Conservation (phyloP, 2,113 vertebrate genomes). For the Etheostoma cragini region DNA sequence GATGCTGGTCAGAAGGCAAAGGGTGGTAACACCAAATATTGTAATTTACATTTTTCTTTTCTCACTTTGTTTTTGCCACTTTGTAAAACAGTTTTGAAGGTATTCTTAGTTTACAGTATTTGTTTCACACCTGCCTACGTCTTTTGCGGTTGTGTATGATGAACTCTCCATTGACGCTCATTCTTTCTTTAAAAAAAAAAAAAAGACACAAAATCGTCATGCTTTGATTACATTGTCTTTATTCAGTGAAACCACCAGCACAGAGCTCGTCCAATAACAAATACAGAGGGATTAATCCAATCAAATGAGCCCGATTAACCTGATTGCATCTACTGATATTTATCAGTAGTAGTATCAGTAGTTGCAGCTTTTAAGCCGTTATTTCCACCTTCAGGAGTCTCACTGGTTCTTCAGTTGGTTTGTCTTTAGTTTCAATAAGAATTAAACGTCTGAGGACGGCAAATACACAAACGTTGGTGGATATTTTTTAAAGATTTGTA, state of each 20-base stretch:
- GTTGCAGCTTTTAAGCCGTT: background rate
- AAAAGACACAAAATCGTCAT: background rate
- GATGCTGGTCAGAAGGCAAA: no score
- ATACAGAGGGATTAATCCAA: constrained; percentile 35
- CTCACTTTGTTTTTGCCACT: no score
- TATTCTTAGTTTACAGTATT: no score
- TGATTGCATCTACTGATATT: background rate
- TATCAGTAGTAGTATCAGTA: no score
- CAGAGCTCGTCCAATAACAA: background rate
- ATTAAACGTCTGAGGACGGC: background rate
- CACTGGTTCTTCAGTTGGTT: constrained; percentile 47
- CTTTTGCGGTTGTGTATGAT: no score
- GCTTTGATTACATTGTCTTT: constrained; percentile 70
- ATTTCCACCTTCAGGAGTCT: constrained; percentile 48
- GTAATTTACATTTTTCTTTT: no score
- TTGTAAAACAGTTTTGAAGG: no score
- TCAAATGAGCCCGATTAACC: constrained; percentile 11
- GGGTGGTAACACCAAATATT: no score
- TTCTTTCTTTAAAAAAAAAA: background rate
- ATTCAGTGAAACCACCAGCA: constrained; percentile 75
- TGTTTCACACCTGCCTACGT: no score
- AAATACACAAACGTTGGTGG: background rate
- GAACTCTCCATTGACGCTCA: no score
- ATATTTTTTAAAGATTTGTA: background rate
- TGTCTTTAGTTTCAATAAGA: constrained; percentile 44